Percentiles rank a stretch among this genome's conserved stretches.
phyloP scores from a whole-genome alignment of 1,140 invertebrate genomes.

The Holcopasites calliopsidis region DNA sequence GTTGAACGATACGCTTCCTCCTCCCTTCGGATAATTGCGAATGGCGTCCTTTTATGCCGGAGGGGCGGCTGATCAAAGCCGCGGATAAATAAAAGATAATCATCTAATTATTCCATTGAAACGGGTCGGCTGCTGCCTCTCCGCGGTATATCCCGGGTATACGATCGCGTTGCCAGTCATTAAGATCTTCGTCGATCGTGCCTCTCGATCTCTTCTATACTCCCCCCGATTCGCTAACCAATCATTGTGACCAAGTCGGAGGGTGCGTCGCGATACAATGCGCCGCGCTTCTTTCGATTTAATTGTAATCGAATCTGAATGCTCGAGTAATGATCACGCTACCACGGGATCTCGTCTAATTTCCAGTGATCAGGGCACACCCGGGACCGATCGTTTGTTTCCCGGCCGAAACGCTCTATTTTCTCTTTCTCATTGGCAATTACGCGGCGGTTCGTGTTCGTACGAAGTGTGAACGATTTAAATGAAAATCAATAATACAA shows the following conservation, averaged over 20 bases:
- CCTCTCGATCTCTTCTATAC: conserved; percentile 43
- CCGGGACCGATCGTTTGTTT: neutral
- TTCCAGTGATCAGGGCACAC: neutral
- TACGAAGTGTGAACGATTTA: neutral
- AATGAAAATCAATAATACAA: no score
- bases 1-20: conserved; percentile 66
- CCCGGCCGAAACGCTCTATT: neutral
- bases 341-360: conserved; percentile 6
- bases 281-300: conserved; percentile 16
- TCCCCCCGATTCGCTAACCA: conserved; percentile 45
- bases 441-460: neutral
- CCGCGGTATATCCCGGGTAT: conserved; percentile 23
- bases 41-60: conserved; percentile 70
- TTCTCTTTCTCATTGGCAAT: neutral
- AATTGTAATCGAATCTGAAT: conserved; percentile 24
- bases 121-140: conserved; percentile 42
- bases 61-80: conserved; percentile 72
- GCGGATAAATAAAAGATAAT: conserved; percentile 75
- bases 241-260: conserved; percentile 51
- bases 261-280: conserved; percentile 35
- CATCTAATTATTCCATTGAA: conserved; percentile 76
- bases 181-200: conserved; percentile 61
- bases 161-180: conserved; percentile 60
- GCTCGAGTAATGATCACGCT: conserved; percentile 5
- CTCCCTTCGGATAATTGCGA: conserved; percentile 75